Percentiles rank a stretch among this genome's conserved stretches.
These are phyloP conservation scores for Pogonophryne albipinna DNA, from an alignment of 2,797 vertebrate genomes.

Conservation along the genomic window DNA sequence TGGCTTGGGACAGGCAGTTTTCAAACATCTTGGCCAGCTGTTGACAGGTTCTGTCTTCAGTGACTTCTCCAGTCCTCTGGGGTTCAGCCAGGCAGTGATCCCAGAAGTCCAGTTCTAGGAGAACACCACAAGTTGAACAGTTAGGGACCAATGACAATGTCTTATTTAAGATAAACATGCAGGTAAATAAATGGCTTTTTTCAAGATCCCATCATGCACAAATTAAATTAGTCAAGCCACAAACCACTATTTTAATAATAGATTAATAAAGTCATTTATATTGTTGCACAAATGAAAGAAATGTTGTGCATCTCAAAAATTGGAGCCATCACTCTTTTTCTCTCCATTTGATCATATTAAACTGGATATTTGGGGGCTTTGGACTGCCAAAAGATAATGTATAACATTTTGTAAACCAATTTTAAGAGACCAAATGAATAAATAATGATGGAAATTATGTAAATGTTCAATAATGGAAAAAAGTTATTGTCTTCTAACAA, in stretches of 20 bases:
- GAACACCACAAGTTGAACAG: slow-evolving; percentile 3
- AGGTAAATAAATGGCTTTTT: background rate
- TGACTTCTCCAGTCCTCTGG: slow-evolving; percentile 78
- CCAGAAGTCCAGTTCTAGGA: slow-evolving; percentile 89
- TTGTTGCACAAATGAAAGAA: no score
- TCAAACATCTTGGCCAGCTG: slow-evolving; percentile 88
- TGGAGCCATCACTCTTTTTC: no score
- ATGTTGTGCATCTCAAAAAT: no score
- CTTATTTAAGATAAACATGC: background rate
- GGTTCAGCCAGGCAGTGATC: slow-evolving; percentile 85
- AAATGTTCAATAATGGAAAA: no score
- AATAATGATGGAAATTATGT: no score
- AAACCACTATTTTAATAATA: no score
- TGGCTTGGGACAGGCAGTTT: slow-evolving; percentile 88
- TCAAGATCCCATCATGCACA: slow-evolving; percentile 1
- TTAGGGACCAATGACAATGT: background rate
- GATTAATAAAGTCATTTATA: no score
- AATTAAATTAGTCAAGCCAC: background rate
- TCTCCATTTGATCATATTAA: no score
- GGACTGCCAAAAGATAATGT: no score
- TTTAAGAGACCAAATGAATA: no score
- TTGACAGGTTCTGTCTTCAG: slow-evolving; percentile 86
- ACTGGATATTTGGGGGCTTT: no score
- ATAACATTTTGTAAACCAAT: no score
- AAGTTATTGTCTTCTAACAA: background rate